These are phyloP conservation scores for Trichogramma evanescens DNA, from an alignment of 2,888 invertebrate species.

Conservation along the genomic window DNA sequence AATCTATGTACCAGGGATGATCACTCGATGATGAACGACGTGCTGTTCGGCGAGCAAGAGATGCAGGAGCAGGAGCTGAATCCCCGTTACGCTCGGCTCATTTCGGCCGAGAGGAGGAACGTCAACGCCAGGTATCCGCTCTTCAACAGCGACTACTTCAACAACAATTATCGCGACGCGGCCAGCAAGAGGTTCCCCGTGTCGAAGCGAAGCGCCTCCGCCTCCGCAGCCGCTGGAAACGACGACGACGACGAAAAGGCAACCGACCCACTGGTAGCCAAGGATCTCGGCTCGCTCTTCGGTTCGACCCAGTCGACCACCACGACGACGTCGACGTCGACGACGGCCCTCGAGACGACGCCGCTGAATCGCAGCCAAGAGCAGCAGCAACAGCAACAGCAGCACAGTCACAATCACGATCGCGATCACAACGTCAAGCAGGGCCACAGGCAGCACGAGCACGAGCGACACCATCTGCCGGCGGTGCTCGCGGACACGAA, in stretches of 20 bases:
- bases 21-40: conserved; percentile 30
- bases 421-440: conserved; percentile 24
- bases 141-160: conserved; percentile 28
- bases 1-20: conserved; percentile 19
- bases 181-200: conserved; percentile 37
- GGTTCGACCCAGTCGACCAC: conserved; percentile 55
- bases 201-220: conserved; percentile 36
- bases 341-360: conserved; percentile 19
- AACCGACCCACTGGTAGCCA: conserved; percentile 43
- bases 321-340: conserved; percentile 19
- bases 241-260: conserved; percentile 21
- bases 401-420: conserved; percentile 17
- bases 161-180: conserved; percentile 26
- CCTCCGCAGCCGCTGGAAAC: too few species aligned
- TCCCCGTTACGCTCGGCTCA: not conserved
- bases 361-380: conserved; percentile 15
- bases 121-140: conserved; percentile 38
- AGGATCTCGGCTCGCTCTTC: conserved; percentile 53
- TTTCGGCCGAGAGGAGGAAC: conserved; percentile 28
- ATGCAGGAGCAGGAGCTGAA: conserved; percentile 2
- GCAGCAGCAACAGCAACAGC: conserved; percentile 17
- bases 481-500: conserved; percentile 19
- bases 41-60: conserved; percentile 12
- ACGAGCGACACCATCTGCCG: conserved; percentile 29
- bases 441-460: conserved; percentile 34